Conservation (phyloP, 2,113 vertebrate genomes). For the Aix galericulata region DNA sequence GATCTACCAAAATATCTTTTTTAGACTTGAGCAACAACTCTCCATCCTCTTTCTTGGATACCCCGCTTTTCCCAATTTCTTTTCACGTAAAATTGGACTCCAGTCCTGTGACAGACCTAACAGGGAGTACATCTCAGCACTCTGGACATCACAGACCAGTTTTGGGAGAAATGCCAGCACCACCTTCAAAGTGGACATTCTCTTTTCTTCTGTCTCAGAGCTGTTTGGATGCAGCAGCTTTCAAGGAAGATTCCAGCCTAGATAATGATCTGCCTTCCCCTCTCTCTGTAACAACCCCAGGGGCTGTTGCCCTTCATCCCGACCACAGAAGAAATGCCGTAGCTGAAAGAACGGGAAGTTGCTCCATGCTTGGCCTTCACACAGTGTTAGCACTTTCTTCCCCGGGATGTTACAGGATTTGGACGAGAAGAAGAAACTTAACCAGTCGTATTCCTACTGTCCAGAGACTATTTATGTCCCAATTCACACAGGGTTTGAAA, state of each 20-base stretch:
- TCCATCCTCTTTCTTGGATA: conserved; percentile 38
- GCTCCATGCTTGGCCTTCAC: conserved; percentile 76
- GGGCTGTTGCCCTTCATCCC: conserved; percentile 20
- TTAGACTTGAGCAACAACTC: conserved; percentile 48
- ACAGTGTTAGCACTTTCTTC: conserved; percentile 84
- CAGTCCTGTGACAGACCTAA: conserved; percentile 25
- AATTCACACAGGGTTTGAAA: conserved; percentile 76
- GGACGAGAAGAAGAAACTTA: conserved; percentile 77
- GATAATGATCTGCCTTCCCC: conserved; percentile 21
- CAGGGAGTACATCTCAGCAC: conserved; percentile 47
- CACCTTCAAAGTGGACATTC: conserved; percentile 71
- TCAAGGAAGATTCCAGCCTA: conserved; percentile 58
- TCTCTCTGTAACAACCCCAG: background rate
- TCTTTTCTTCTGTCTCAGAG: conserved; percentile 73
- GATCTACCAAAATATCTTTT: conserved; percentile 64
- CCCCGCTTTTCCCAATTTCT: conserved; percentile 63
- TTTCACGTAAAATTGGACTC: conserved; percentile 67
- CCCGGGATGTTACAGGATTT: conserved; percentile 81
- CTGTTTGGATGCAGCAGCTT: conserved; percentile 40
- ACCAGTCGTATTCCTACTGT: conserved; percentile 70
- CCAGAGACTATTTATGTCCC: conserved; percentile 76
- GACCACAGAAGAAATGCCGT: background rate
- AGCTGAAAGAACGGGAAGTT: conserved; percentile 52
- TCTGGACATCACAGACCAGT: conserved; percentile 5
- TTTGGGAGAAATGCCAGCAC: background rate